These are phyloP conservation scores for Idaea dimidiata DNA, from an alignment of 2,888 invertebrate genomes.

Conservation along the genomic window DNA sequence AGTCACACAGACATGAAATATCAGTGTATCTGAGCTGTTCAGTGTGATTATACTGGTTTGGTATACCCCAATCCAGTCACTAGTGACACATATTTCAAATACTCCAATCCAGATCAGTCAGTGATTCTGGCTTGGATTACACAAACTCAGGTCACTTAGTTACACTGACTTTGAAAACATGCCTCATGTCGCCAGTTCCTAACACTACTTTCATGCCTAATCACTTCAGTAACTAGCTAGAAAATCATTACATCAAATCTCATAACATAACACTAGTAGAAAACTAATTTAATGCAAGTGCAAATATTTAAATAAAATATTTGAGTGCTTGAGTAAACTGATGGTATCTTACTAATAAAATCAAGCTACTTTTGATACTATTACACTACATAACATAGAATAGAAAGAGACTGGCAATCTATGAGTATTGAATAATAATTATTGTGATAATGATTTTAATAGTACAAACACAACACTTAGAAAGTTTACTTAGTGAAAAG, in stretches of 20 bases:
- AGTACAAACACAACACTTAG: neutral
- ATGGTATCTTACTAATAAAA: neutral
- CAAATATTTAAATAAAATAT: neutral
- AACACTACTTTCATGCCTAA: neutral
- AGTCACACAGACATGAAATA: no score
- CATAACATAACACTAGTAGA: neutral
- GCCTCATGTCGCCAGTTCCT: neutral
- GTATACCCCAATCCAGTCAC: no score
- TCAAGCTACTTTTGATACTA: neutral
- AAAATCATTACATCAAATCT: neutral
- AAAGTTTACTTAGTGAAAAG: neutral
- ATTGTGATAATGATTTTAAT: neutral
- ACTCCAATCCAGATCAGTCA: no score
- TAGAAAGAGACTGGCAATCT: neutral
- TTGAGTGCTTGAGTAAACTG: neutral
- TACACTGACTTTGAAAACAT: neutral
- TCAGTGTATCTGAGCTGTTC: no score
- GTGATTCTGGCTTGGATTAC: neutral
- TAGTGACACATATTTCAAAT: no score
- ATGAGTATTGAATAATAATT: neutral
- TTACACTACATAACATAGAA: neutral
- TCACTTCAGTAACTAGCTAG: neutral
- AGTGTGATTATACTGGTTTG: no score
- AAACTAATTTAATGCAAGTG: neutral
- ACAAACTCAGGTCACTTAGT: neutral